A percentile compares a stretch with the other conserved stretches of the same genome.
Conservation (phyloP, 2,113 vertebrate genomes). For the Eulacestoma nigropectus region DNA sequence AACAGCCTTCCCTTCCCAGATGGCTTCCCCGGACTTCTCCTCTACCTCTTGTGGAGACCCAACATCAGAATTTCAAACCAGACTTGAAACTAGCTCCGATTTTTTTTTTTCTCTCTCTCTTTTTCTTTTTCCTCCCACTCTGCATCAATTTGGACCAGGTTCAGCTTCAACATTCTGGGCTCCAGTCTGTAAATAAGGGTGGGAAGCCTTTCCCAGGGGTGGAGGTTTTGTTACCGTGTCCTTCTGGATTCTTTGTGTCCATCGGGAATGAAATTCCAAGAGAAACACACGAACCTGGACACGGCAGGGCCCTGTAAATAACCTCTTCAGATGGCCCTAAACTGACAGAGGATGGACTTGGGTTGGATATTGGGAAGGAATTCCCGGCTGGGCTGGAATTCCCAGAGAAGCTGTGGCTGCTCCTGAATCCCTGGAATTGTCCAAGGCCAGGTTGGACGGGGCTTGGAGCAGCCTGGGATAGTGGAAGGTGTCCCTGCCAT, state of each 20-base stretch:
- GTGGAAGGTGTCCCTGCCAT: not conserved
- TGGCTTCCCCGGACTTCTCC: not conserved
- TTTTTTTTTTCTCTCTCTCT: not conserved
- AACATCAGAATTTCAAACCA: accelerated
- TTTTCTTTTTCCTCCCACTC: not conserved
- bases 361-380: not conserved
- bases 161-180: not conserved
- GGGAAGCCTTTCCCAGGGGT: not conserved
- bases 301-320: not conserved
- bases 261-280: not conserved
- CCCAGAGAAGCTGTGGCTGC: not conserved
- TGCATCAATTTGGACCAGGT: not conserved
- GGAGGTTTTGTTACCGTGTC: accelerated
- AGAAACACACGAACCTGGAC: not conserved
- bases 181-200: not conserved
- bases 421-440: not conserved
- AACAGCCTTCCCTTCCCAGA: not conserved
- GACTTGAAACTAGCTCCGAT: accelerated
- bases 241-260: accelerated
- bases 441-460: not conserved
- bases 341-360: not conserved
- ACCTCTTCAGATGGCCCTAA: not conserved
- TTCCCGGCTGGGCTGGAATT: not conserved
- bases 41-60: accelerated
- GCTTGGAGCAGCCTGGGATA: not conserved